Evolutionary conservation across 2,888 invertebrate genomes (phyloP).

Genomic region (Dynastes grantii): DNA sequence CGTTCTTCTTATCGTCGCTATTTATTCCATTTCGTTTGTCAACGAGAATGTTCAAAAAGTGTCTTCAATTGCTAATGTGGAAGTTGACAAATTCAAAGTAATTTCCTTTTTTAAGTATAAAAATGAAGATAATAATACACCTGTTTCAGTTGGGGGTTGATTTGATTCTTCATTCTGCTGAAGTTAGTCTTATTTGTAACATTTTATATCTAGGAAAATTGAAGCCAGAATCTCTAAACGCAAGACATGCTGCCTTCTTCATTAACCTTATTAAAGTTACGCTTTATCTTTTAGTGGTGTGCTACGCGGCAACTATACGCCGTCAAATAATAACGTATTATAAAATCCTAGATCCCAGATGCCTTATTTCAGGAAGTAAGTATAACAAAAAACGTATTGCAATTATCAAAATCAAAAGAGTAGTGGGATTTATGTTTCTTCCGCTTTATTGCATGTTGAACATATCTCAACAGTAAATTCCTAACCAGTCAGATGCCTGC

Average conservation of each 20-base stretch:
- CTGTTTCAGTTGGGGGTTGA: conserved; percentile 48
- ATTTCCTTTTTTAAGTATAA: background rate
- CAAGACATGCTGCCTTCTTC: conserved; percentile 13
- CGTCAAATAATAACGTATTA: conserved; percentile 37
- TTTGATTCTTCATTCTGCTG: conserved; percentile 39
- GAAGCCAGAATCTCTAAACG: conserved; percentile 29
- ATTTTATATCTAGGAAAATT: conserved; percentile 44
- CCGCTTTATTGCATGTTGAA: too few relatives aligned
- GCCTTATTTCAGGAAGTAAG: conserved; percentile 40
- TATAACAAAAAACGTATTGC: background rate
- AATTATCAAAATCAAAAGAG: too few relatives aligned
- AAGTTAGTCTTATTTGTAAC: conserved; percentile 32
- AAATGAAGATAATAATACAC: background rate
- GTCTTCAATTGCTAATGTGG: background rate
- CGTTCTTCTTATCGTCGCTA: background rate
- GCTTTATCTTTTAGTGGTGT: conserved; percentile 29
- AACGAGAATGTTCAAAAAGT: background rate
- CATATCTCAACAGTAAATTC: too few relatives aligned
- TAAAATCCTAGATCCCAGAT: conserved; percentile 25
- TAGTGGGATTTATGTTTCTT: too few relatives aligned
- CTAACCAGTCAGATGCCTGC: too few relatives aligned
- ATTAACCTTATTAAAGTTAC: conserved; percentile 25
- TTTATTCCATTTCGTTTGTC: background rate
- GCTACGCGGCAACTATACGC: conserved; percentile 22
- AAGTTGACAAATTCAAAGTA: background rate